These are phyloP conservation scores for Nothobranchius furzeri DNA, from an alignment of 2,113 vertebrate species.

Conservation along the genomic window DNA sequence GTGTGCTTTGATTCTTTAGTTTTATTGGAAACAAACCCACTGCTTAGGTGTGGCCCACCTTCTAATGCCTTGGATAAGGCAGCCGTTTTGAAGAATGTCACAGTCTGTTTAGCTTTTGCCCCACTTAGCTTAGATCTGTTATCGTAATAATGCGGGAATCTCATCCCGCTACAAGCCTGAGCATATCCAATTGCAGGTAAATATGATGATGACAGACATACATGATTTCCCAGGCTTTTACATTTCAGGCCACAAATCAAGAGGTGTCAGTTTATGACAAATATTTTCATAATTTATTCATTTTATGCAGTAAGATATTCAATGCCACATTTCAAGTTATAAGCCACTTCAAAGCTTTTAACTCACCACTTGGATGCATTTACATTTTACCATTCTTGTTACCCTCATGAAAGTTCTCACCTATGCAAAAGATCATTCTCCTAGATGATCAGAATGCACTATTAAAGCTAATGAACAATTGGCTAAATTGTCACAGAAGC, in stretches of 20 bases:
- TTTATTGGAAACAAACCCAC: too few species aligned
- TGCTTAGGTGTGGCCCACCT: too few species aligned
- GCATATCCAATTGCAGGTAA: constrained; percentile 3
- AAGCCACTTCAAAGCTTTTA: not conserved
- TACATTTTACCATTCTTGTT: not conserved
- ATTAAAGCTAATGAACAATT: constrained; percentile 37
- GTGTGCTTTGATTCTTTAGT: too few species aligned
- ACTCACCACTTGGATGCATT: not conserved
- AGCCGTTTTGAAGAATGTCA: constrained; percentile 15
- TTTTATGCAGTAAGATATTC: not conserved
- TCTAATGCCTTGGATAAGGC: constrained; percentile 1
- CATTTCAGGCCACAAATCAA: not conserved
- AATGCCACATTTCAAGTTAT: not conserved
- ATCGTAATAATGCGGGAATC: not conserved
- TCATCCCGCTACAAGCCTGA: not conserved
- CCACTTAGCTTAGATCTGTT: not conserved
- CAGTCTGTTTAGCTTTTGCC: constrained; percentile 12
- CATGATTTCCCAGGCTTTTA: not conserved
- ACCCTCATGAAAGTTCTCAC: not conserved
- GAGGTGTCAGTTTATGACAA: too few species aligned
- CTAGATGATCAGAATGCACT: constrained; percentile 11
- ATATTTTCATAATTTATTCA: too few species aligned
- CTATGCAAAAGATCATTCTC: constrained; percentile 8
- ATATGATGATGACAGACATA: not conserved
- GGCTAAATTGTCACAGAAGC: constrained; percentile 38